These are phyloP conservation scores for Bicyclus anynana DNA, from an alignment of 1,140 invertebrate species.

Conservation along the genomic window DNA sequence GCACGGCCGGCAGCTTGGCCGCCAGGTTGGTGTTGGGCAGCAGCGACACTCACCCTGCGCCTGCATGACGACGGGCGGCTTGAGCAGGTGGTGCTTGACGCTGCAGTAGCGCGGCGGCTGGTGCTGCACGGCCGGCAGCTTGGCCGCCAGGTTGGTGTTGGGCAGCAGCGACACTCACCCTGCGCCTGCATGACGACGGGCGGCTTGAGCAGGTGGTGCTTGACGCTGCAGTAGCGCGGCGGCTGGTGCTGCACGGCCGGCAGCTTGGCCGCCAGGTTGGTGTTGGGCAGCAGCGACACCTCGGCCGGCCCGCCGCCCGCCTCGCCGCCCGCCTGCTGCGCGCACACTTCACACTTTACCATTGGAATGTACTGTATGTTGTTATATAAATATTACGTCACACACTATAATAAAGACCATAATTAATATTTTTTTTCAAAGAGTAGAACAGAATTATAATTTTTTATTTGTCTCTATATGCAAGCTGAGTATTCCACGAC, in stretches of 20 bases:
- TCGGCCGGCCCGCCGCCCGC: constrained; percentile 30
- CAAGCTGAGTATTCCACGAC: too few relatives aligned
- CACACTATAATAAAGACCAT: too few relatives aligned
- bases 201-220: constrained; percentile 95
- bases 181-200: constrained; percentile 93
- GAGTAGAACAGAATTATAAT: neutral
- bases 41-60: constrained; percentile 90
- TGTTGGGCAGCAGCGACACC: constrained; percentile 77
- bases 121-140: constrained; percentile 66
- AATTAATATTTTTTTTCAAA: too few relatives aligned
- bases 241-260: constrained; percentile 76
- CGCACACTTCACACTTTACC: too few relatives aligned
- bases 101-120: constrained; percentile 87
- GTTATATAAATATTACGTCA: too few relatives aligned
- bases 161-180: constrained; percentile 80
- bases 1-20: constrained; percentile 62
- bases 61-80: constrained; percentile 93
- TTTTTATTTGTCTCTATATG: too few relatives aligned
- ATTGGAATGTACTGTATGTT: too few relatives aligned
- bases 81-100: constrained; percentile 94
- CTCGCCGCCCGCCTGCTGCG: constrained; percentile 19
- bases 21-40: constrained; percentile 78
- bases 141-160: constrained; percentile 75
- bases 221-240: constrained; percentile 90
- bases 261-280: constrained; percentile 69